A percentile compares a stretch with the other conserved stretches of the same genome.
phyloP scores from a whole-genome alignment of 2,113 vertebrate genomes.

The Gallinago paraguaiae region DNA sequence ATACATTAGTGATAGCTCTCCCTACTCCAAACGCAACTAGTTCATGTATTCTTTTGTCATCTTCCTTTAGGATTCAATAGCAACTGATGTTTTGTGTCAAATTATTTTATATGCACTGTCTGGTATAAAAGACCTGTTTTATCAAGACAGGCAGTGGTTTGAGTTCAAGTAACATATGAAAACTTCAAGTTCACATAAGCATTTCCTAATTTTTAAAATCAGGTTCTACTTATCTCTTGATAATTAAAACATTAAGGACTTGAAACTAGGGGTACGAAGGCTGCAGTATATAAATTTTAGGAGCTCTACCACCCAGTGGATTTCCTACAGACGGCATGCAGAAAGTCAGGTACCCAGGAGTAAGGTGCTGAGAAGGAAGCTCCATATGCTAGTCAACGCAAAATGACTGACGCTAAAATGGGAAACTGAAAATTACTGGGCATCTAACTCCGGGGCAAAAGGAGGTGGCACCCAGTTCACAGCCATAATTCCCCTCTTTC shows the following conservation, averaged over 20 bases:
- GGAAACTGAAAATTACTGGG: not conserved
- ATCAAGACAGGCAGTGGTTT: not conserved
- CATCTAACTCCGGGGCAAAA: not conserved
- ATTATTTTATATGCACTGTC: not conserved
- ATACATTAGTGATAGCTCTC: not conserved
- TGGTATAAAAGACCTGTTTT: not conserved
- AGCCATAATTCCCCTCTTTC: not conserved
- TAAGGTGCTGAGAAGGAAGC: not conserved
- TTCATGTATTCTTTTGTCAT: not conserved
- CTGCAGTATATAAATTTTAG: not conserved
- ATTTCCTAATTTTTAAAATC: not conserved
- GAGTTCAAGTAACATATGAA: not conserved
- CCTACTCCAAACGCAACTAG: not conserved
- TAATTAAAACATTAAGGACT: not conserved
- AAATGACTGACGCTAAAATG: not conserved
- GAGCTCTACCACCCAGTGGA: not conserved
- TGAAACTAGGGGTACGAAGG: accelerated
- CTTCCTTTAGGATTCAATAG: not conserved
- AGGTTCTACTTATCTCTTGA: not conserved
- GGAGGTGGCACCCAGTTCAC: not conserved
- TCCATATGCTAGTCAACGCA: accelerated
- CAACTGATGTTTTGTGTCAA: not conserved
- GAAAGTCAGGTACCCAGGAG: not conserved
- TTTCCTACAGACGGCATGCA: not conserved
- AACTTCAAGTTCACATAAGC: not conserved